phyloP scores from a whole-genome alignment of 2,888 invertebrate genomes.

The Aspidiotus destructor region DNA sequence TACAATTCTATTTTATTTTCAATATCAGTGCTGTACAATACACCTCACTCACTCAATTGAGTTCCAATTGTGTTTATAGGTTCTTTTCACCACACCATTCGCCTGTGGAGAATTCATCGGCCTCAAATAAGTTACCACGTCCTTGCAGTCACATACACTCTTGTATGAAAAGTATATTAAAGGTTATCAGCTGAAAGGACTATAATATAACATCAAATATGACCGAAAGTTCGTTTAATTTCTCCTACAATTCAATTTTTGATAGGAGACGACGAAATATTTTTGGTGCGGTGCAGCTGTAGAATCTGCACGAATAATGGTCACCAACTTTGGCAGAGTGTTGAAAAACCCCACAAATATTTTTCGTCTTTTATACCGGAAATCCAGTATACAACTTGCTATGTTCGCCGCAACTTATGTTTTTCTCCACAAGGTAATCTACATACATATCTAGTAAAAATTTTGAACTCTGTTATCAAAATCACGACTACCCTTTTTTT shows the following conservation, averaged over 20 bases:
- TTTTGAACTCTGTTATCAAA: too few relatives aligned
- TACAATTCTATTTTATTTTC: too few relatives aligned
- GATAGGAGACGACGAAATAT: neutral
- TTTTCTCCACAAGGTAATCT: neutral
- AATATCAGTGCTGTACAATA: too few relatives aligned
- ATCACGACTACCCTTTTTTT: too few relatives aligned
- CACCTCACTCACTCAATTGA: too few relatives aligned
- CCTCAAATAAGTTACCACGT: neutral
- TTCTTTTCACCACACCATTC: neutral
- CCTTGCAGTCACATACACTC: slow-evolving; percentile 21
- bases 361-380: neutral
- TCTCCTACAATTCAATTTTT: neutral
- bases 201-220: neutral
- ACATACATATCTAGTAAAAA: neutral
- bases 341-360: neutral
- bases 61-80: neutral
- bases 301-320: neutral
- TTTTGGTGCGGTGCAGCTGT: neutral
- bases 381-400: neutral
- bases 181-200: slow-evolving; percentile 12
- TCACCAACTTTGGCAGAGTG: neutral
- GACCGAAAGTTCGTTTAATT: neutral
- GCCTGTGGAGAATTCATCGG: neutral
- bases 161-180: slow-evolving; percentile 12
- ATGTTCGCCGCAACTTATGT: neutral